phyloP scores from a whole-genome alignment of 1,140 invertebrate species.

The Drosophila orosa region DNA sequence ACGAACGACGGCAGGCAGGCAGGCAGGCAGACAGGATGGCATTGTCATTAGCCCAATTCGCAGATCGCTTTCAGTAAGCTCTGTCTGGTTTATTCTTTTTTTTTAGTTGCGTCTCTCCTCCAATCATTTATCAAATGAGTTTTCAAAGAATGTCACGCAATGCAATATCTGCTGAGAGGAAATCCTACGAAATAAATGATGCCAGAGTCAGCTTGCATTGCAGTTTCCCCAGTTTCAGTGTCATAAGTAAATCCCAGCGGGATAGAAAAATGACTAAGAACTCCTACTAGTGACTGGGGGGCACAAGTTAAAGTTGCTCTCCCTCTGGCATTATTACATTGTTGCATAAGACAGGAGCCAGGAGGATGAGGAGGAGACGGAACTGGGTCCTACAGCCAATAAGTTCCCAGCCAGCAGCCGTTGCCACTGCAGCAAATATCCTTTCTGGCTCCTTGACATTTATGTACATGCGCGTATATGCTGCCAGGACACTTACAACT shows the following conservation, averaged over 20 bases:
- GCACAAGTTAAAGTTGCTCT: slow-evolving; percentile 63
- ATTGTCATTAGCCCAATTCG: slow-evolving; percentile 69
- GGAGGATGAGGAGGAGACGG: background rate
- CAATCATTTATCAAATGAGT: slow-evolving; percentile 80
- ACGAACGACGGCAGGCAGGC: slow-evolving; percentile 3
- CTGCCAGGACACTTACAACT: slow-evolving; percentile 65
- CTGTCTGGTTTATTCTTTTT: slow-evolving; percentile 27
- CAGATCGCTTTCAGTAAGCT: slow-evolving; percentile 39
- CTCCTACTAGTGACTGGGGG: slow-evolving; percentile 33
- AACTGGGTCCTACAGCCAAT: slow-evolving; percentile 61
- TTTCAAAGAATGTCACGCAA: slow-evolving; percentile 76
- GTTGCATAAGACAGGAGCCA: slow-evolving; percentile 59
- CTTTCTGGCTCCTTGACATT: slow-evolving; percentile 60
- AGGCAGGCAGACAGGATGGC: slow-evolving; percentile 4
- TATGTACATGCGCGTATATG: slow-evolving; percentile 41
- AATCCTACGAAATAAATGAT: slow-evolving; percentile 66
- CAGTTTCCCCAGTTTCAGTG: slow-evolving; percentile 59
- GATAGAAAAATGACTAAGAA: slow-evolving; percentile 68
- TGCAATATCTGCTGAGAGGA: slow-evolving; percentile 52
- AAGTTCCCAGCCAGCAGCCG: slow-evolving; percentile 68
- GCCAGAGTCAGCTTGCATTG: slow-evolving; percentile 39
- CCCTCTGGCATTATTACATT: slow-evolving; percentile 77
- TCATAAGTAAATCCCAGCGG: slow-evolving; percentile 58
- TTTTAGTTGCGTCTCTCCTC: background rate
- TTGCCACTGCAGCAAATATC: slow-evolving; percentile 67